Base-by-base conservation (phyloP, 1,140 invertebrate species). In the Dryas iulia region DNA sequence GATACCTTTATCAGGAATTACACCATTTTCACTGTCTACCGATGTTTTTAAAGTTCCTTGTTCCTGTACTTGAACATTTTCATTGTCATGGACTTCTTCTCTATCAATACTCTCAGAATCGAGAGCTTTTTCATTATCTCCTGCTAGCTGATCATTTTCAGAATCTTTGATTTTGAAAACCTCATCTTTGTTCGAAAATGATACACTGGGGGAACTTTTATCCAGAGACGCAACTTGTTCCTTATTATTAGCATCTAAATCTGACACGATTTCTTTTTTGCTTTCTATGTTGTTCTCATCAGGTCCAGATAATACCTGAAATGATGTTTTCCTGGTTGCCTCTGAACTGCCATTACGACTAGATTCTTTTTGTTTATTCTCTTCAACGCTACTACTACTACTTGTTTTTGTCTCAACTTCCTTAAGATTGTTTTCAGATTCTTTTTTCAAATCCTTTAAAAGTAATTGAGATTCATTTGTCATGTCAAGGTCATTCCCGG, bases 171-270 rank as follows among this genome's bases (percentile, higher is more conserved):
- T 86, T 75, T 83, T 78, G 69, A 88, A 78, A 47, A 85, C 72
- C 76, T 86, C 81, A 72, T 90, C 79, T 72, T 82, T 88, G 64
- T 83, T 82, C 58, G 84, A 85, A 74, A 89, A 89, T 10, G 86
- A 89, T 11, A 88, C 87, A 28, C 69, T 71, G 5, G 82, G 76
- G 23, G 79, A 82, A 63, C 61, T 76, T 81, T 83, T 89, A 52
- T 81, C 79, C 59, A 79, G 74, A 8, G 72, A 73, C 58, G 78
- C 77, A 59, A 66, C 73, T 70, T 80, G 65, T 31, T 84, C 78
- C 64, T 80, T 78, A 58, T 33, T 71, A 39, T 60, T 84, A 61
- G 68, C 14, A 28, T 73, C 54, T 25, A 53, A 5, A 21, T 31
- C 64, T 28, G 31, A 47, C 14, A 35, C 31, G 8, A 14, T 31